Base-by-base conservation (phyloP, 2,113 vertebrate species). In the Cariama cristata region DNA sequence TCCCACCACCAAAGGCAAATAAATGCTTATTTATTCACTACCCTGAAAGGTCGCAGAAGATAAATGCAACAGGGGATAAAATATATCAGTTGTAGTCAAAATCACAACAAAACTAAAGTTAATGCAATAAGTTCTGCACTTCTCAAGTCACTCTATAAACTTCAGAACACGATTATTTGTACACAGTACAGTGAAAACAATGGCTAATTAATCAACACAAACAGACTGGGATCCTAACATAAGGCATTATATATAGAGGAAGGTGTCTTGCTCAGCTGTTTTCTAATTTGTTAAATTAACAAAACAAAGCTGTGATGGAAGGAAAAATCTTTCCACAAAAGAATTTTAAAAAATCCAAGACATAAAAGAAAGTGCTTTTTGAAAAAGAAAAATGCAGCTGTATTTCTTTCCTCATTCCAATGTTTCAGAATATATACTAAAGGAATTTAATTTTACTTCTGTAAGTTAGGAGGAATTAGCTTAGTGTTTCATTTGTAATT, bases 201-300 rank as follows among this genome's bases (percentile, higher is more conserved):
- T 80, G 77, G 27, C 81, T 81, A 66, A 14, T 86, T 77, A 97
- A 95, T 98, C 75, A 89, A 97, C 91, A 79, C 44, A 66, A 90
- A 92, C 40, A 95, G 80, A 95, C 69, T 69, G 38, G 35, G 14
- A 30, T 79, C 26, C 76, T 96, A 87, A 72, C 83, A 53, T 59
- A 95, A 93, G 67, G 45, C 45, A 88, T 23, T 40, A 58, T 14
- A 84, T 66, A 89, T 44, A 79, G 66, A 94, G 28, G 33, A 91
- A 80, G 11, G 19, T 68, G 26, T 42, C 49, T 91, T 84, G 38
- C 33, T 96, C 35, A 66, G 67, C 23, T 90, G 8, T 72, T 62
- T 96, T 86, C 28, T 42, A 95, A 91, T 96, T 92, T 89, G 97
- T 91, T 91, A 60, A 62, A 88, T 75, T 74, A 89, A 32, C 55